phyloP scores from a whole-genome alignment of 2,797 vertebrate genomes.

The Neostethus bicornis region DNA sequence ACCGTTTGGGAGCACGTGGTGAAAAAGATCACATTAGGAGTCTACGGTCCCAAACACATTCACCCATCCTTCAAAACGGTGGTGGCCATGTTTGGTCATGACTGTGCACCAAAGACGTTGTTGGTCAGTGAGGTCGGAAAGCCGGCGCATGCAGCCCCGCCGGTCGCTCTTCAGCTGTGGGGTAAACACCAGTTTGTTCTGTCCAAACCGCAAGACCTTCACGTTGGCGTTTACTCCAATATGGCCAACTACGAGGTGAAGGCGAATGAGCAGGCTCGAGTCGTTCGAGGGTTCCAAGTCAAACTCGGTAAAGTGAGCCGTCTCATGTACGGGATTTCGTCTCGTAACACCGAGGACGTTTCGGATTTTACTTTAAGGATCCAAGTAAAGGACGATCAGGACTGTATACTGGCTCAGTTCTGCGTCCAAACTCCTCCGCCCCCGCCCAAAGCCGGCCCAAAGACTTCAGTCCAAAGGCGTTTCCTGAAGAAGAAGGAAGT shows the following conservation, averaged over 20 bases:
- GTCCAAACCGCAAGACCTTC: conserved; percentile 88
- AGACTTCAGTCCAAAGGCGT: conserved; percentile 84
- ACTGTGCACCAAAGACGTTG: conserved; percentile 91
- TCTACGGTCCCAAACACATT: conserved; percentile 95
- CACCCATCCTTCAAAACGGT: conserved; percentile 96
- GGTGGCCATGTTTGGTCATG: conserved; percentile 92
- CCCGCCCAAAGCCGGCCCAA: conserved; percentile 86
- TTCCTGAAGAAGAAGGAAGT: conserved; percentile 97
- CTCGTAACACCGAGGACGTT: conserved; percentile 82
- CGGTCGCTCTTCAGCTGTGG: conserved; percentile 93
- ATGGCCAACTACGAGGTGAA: conserved; percentile 92
- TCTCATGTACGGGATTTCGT: conserved; percentile 87
- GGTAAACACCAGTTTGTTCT: conserved; percentile 93
- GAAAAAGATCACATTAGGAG: conserved; percentile 92
- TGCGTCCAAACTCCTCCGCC: conserved; percentile 94
- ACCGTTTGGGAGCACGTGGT: conserved; percentile 94
- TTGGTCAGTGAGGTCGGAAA: conserved; percentile 88
- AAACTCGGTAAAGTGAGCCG: conserved; percentile 94
- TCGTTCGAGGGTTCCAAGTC: conserved; percentile 91
- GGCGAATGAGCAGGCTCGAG: conserved; percentile 83
- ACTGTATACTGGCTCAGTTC: conserved; percentile 90
- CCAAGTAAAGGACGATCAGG: conserved; percentile 90
- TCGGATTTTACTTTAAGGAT: conserved; percentile 91
- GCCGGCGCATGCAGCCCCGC: conserved; percentile 79
- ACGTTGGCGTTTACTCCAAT: conserved; percentile 91